Base-by-base conservation (phyloP, 1,140 invertebrate species). In the Leptonema lineaticorne region DNA sequence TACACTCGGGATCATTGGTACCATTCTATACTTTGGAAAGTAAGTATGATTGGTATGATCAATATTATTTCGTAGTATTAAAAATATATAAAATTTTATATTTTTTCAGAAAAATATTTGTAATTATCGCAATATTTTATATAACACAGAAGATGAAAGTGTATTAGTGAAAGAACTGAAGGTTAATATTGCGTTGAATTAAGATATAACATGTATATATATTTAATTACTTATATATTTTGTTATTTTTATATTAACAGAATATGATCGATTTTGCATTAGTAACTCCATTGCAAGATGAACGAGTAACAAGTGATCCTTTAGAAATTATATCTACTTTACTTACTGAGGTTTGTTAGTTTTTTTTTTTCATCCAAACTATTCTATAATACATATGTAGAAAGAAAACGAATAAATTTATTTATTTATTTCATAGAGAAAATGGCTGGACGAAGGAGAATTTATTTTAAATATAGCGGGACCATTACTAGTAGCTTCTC, bases 1-100 rank as follows among this genome's bases (percentile, higher is more conserved):
- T 92, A 93, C 74, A 86, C 90, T 7, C 84, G 92, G 76, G 91
- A 94, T 81, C 92, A 93, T 76, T 93, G 92, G 91, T 88, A 89
- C 73, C 87, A 93, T 77, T 93, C 92, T 41, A 91, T 94, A 74
- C 80, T 89, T 59, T 94, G 92, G 91, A 92, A 91, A 85, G 91
- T 93, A 83, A 85, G 82, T 78, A 65, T 11, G n/a, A n/a, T n/a
- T n/a, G n/a, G n/a, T n/a, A n/a, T n/a, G n/a, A n/a, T n/a, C n/a
- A n/a, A n/a, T 45, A 14, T 57, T 22, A 63, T 59, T 48, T 69
- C n/a, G 8, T 26, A 1, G 16, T 60, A 18, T 28, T 60, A 63
- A 75, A 69, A 62, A 65, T 62, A 46, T 4, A 57, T 69, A n/a
- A n/a, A n/a, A n/a, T 26, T 68, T 69, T 71, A 57, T 76, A 74